A percentile compares a stretch with the other conserved stretches of the same genome.
These are phyloP conservation scores for Tortricodes alternella DNA, from an alignment of 2,888 invertebrate species.

Conservation along the genomic window DNA sequence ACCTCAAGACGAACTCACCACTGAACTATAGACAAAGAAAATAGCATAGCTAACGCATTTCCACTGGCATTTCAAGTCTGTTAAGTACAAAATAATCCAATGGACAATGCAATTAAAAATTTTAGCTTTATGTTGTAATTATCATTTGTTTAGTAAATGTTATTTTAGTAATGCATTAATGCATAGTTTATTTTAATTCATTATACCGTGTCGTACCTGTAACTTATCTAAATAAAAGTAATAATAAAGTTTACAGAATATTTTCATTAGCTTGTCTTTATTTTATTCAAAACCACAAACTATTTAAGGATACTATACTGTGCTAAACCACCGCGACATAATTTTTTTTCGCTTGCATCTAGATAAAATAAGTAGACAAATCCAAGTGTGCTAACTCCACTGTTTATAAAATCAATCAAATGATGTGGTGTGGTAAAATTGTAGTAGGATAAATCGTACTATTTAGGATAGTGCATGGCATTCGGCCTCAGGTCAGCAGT, in stretches of 20 bases:
- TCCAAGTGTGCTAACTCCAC: too few relatives aligned
- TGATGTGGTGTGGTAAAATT: too few relatives aligned
- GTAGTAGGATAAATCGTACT: too few relatives aligned
- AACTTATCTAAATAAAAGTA: slow-evolving; percentile 27
- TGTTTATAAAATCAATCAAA: too few relatives aligned
- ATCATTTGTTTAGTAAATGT: slow-evolving; percentile 11
- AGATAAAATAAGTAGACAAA: too few relatives aligned
- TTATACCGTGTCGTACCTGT: slow-evolving; percentile 42
- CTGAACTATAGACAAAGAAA: slow-evolving; percentile 82
- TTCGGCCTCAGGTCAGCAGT: too few relatives aligned
- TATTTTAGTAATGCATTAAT: slow-evolving; percentile 12
- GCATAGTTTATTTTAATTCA: slow-evolving; percentile 22
- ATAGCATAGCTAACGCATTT: slow-evolving; percentile 7
- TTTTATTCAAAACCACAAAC: neutral
- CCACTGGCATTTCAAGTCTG: slow-evolving; percentile 41
- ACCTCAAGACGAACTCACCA: slow-evolving; percentile 94
- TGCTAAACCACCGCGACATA: too few relatives aligned
- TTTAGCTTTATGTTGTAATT: slow-evolving; percentile 25
- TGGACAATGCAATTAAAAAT: slow-evolving; percentile 33
- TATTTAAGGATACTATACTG: too few relatives aligned
- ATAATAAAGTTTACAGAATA: slow-evolving; percentile 29
- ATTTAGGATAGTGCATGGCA: too few relatives aligned
- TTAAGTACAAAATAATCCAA: slow-evolving; percentile 53
- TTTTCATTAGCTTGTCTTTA: neutral
- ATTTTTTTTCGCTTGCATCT: too few relatives aligned